Conservation (phyloP, 2,888 invertebrate species). For the Dastarcus helophoroides region DNA sequence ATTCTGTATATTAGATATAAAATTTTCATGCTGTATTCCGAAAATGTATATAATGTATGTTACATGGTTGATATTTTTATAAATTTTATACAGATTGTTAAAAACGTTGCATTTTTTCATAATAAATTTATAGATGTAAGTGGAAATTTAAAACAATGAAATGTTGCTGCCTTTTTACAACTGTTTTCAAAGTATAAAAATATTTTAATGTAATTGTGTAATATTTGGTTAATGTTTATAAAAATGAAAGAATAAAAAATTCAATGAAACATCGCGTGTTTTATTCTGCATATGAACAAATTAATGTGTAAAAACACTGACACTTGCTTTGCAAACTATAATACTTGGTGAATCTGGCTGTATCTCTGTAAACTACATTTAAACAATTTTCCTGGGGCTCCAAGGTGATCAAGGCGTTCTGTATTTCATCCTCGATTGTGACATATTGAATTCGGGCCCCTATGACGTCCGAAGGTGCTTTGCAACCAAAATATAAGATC, state of each 20-base stretch:
- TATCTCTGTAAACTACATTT: conserved; percentile 52
- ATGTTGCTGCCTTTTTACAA: no score
- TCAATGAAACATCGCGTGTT: conserved; percentile 8
- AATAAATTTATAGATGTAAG: not conserved
- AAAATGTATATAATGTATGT: no score
- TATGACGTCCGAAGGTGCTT: conserved; percentile 21
- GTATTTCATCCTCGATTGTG: conserved; percentile 30
- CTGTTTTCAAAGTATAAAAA: no score
- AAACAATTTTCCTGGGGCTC: conserved; percentile 55
- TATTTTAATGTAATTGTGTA: no score
- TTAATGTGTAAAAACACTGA: conserved; percentile 27
- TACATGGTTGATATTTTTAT: no score
- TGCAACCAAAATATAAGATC: conserved; percentile 30
- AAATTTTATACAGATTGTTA: no score
- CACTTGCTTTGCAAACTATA: conserved; percentile 30
- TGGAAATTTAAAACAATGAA: conserved; percentile 1
- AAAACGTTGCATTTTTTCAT: no score
- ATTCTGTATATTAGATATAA: conserved; percentile 1
- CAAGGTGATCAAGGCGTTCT: conserved; percentile 42
- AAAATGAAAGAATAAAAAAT: not conserved
- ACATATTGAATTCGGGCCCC: conserved; percentile 34
- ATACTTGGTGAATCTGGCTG: conserved; percentile 37
- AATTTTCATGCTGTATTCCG: no score
- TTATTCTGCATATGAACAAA: conserved; percentile 34
- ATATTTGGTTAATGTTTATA: not conserved